Evolutionary conservation across 1,140 invertebrate species (phyloP).

Genomic region (Microplitis demolitor): DNA sequence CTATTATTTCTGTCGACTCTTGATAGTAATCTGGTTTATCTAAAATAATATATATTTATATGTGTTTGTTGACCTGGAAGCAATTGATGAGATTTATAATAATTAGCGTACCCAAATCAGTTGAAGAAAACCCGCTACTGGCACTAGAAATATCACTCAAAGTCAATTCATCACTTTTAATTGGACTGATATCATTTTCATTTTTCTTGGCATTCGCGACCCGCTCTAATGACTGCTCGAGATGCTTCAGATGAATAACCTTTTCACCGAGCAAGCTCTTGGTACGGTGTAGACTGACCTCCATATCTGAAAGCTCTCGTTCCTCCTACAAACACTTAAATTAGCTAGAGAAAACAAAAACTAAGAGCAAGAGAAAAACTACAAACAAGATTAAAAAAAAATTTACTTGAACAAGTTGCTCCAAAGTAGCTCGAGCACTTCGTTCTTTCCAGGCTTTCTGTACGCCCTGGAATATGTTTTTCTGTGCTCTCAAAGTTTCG

Average conservation of each 20-base stretch:
- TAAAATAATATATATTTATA: background rate
- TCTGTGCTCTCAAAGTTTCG: slow-evolving; percentile 69
- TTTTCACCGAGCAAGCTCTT: slow-evolving; percentile 78
- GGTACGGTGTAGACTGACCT: slow-evolving; percentile 78
- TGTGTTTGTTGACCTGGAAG: background rate
- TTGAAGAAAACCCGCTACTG: slow-evolving; percentile 73
- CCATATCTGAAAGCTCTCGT: slow-evolving; percentile 78
- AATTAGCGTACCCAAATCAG: slow-evolving; percentile 63
- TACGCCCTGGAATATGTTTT: slow-evolving; percentile 63
- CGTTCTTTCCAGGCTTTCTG: slow-evolving; percentile 68
- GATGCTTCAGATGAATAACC: slow-evolving; percentile 74
- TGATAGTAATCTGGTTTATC: slow-evolving; percentile 58
- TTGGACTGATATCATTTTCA: slow-evolving; percentile 56
- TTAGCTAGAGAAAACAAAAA: background rate
- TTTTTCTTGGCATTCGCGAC: slow-evolving; percentile 58
- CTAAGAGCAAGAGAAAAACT: no score
- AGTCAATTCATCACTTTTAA: slow-evolving; percentile 57
- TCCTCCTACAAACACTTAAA: slow-evolving; percentile 66
- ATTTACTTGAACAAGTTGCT: slow-evolving; percentile 67
- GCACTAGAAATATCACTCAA: slow-evolving; percentile 71
- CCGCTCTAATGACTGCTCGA: slow-evolving; percentile 74
- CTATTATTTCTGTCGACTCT: slow-evolving; percentile 72
- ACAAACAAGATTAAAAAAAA: background rate
- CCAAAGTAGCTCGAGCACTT: slow-evolving; percentile 65
- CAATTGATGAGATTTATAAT: background rate